A percentile compares a stretch with the other conserved stretches of the same genome.
Evolutionary conservation across 2,888 invertebrate genomes (phyloP).

Genomic region (Sthenelais limicola): DNA sequence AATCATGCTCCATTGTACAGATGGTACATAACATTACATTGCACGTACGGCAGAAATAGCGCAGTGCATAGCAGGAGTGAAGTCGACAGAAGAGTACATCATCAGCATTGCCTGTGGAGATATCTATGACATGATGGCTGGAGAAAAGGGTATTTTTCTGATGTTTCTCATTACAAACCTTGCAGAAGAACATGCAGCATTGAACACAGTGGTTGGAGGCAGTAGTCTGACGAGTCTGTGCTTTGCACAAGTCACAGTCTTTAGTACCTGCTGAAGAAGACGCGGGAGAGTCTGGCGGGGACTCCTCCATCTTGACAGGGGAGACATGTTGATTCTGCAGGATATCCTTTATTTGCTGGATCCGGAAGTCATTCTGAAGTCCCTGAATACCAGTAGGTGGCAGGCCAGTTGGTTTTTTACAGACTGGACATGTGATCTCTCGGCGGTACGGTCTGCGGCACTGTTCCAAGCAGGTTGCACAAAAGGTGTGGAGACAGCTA

Average conservation of each 20-base stretch:
- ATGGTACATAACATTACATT: conserved; percentile 51
- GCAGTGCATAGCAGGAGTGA: conserved; percentile 49
- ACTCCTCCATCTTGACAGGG: conserved; percentile 25
- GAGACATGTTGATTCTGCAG: conserved; percentile 36
- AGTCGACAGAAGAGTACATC: conserved; percentile 48
- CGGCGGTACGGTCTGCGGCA: conserved; percentile 61
- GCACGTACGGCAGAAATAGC: conserved; percentile 51
- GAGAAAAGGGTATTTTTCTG: conserved; percentile 48
- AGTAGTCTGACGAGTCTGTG: conserved; percentile 33
- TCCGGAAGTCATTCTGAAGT: conserved; percentile 68
- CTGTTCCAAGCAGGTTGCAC: conserved; percentile 64
- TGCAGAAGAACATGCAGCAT: conserved; percentile 53
- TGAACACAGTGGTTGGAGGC: conserved; percentile 51
- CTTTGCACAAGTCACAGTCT: conserved; percentile 49
- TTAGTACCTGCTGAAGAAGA: not conserved
- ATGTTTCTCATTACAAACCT: conserved; percentile 49
- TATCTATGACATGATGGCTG: conserved; percentile 47
- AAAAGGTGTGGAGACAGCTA: conserved; percentile 69
- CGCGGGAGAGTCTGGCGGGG: conserved; percentile 28
- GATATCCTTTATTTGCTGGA: conserved; percentile 52
- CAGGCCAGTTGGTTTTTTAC: conserved; percentile 67
- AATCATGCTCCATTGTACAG: conserved; percentile 52
- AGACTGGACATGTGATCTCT: conserved; percentile 68
- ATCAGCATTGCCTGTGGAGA: conserved; percentile 39
- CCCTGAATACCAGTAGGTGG: conserved; percentile 66